Evolutionary conservation across 1,140 invertebrate species (phyloP).

Genomic region (Zaprionus vittiger): DNA sequence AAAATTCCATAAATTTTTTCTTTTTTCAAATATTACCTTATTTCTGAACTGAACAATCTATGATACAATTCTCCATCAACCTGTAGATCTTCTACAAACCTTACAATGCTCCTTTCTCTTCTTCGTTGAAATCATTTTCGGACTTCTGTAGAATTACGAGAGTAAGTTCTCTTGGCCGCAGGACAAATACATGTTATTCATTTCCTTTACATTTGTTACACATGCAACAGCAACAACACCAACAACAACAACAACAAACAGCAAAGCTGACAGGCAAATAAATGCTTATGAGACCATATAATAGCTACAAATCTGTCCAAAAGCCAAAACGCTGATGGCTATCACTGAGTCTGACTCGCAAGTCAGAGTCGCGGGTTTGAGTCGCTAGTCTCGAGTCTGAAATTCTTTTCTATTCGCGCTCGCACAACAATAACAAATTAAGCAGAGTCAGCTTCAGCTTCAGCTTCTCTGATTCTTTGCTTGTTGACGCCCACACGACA

Average conservation of each 20-base stretch:
- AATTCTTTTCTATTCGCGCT: not conserved
- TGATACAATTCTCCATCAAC: no score
- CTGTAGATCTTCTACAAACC: no score
- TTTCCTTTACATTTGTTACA: not conserved
- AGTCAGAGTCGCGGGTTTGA: not conserved
- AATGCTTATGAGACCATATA: constrained; percentile 62
- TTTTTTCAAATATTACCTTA: no score
- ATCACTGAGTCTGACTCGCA: constrained; percentile 14
- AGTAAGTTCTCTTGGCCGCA: not conserved
- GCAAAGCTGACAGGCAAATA: constrained; percentile 50
- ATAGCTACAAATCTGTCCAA: constrained; percentile 71
- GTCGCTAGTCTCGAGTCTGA: not conserved
- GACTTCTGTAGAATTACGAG: not conserved
- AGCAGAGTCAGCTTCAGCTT: constrained; percentile 15
- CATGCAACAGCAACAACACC: constrained; percentile 9
- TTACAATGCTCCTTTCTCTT: no score
- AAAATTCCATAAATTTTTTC: no score
- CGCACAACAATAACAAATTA: constrained; percentile 28
- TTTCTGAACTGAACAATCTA: no score
- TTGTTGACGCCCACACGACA: constrained; percentile 47
- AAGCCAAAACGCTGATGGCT: constrained; percentile 55
- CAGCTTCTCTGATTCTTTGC: not conserved
- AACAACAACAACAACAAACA: constrained; percentile 8
- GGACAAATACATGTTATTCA: not conserved
- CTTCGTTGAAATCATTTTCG: not conserved